A percentile compares a stretch with the other conserved stretches of the same genome.
phyloP scores from a whole-genome alignment of 2,797 vertebrate species.

The Melanogrammus aeglefinus region DNA sequence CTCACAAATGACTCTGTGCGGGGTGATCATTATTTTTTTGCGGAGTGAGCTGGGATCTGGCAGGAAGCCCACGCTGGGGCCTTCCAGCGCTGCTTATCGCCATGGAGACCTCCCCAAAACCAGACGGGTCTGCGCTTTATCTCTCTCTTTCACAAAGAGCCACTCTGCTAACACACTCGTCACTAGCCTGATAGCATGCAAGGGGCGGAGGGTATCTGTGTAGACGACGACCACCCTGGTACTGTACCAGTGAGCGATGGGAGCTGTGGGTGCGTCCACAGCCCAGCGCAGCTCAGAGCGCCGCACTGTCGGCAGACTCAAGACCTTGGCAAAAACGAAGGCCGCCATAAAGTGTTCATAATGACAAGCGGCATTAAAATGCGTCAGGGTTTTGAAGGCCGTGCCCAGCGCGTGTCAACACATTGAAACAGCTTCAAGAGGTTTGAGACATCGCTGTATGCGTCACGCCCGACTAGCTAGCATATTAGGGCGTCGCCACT shows the following conservation, averaged over 20 bases:
- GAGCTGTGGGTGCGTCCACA: no score
- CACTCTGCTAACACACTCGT: conserved; percentile 36
- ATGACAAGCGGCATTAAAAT: conserved; percentile 48
- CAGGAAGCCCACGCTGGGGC: conserved; percentile 35
- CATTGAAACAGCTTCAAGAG: conserved; percentile 31
- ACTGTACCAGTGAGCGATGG: no score
- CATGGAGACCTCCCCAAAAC: conserved; percentile 11
- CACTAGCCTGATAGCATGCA: conserved; percentile 45
- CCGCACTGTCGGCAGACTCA: conserved; percentile 11
- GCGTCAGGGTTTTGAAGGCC: conserved; percentile 31
- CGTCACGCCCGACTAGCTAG: conserved; percentile 26
- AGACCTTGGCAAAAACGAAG: conserved; percentile 20
- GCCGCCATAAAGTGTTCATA: conserved; percentile 42
- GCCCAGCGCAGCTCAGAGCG: conserved; percentile 7
- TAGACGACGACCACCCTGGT: no score
- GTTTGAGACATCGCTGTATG: not conserved
- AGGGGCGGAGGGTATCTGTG: conserved; percentile 15
- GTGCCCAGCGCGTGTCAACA: conserved; percentile 17
- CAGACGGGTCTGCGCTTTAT: conserved; percentile 48
- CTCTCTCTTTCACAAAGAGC: conserved; percentile 54
- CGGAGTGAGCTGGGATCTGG: conserved; percentile 42
- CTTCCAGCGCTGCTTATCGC: conserved; percentile 54
- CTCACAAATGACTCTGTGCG: no score
- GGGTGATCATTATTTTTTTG: no score
- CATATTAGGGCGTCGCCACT: conserved; percentile 30